A percentile compares a stretch with the other conserved stretches of the same genome.
Conservation (phyloP, 2,797 vertebrate genomes). For the Notamacropus eugenii region DNA sequence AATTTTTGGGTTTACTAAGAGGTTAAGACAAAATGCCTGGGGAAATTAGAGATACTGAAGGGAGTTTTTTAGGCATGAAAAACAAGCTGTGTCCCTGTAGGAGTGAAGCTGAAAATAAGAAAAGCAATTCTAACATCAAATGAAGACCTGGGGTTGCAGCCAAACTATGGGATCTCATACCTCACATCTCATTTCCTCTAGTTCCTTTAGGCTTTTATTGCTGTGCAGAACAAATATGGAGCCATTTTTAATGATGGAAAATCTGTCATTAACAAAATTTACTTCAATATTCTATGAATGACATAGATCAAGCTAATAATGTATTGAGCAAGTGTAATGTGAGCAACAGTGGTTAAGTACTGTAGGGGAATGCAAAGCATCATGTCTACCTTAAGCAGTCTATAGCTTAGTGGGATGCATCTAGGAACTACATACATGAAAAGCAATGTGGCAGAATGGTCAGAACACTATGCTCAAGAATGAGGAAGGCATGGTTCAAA, state of each 20-base stretch:
- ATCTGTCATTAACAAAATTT: conserved; percentile 13
- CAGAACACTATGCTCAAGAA: not conserved
- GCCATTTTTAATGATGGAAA: conserved; percentile 31
- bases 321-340: conserved; percentile 25
- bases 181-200: not conserved
- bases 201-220: not conserved
- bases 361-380: not conserved
- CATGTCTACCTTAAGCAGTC: not conserved
- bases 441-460: not conserved
- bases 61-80: conserved; percentile 64
- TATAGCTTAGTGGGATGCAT: not conserved
- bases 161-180: not conserved
- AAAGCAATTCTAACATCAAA: conserved; percentile 43
- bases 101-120: conserved; percentile 40
- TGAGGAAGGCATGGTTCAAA: not conserved
- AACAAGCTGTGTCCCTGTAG: conserved; percentile 38
- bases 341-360: not conserved
- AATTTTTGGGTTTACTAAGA: conserved; percentile 47
- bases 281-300: conserved; percentile 29
- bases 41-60: conserved; percentile 58
- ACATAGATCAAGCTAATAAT: conserved; percentile 16
- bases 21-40: conserved; percentile 36
- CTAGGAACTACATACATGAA: not conserved
- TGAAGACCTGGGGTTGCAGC: not conserved
- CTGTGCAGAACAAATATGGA: conserved; percentile 23